Evolutionary conservation across 2,113 vertebrate genomes (phyloP).

Genomic region (Oreochromis niloticus): DNA sequence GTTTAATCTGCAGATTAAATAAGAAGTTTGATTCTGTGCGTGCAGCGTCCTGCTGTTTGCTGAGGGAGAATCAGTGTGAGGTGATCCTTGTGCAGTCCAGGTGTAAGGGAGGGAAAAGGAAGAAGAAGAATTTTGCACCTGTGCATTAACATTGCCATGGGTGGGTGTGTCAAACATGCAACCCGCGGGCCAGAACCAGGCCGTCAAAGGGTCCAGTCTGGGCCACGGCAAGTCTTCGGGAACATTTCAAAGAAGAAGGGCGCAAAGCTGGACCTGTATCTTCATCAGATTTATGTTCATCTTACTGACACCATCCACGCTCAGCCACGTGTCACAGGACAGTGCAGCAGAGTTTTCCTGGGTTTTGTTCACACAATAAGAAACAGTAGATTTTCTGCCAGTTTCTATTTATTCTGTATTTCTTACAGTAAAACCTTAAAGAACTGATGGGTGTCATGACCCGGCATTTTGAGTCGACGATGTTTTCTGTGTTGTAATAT

Average conservation of each 20-base stretch:
- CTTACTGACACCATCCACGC: neutral
- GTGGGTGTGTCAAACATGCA: neutral
- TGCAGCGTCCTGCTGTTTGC: neutral
- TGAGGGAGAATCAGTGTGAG: neutral
- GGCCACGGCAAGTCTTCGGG: neutral
- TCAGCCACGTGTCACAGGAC: neutral
- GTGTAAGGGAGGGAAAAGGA: neutral
- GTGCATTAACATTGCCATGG: neutral
- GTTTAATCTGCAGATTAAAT: neutral
- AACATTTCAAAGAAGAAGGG: neutral
- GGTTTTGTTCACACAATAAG: neutral
- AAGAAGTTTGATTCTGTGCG: neutral
- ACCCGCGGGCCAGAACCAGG: neutral
- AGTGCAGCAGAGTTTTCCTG: neutral
- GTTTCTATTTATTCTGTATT: too few species aligned
- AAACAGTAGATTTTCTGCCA: neutral
- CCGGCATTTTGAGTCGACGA: too few species aligned
- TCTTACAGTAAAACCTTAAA: too few species aligned
- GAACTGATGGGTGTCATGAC: neutral
- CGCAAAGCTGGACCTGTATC: neutral
- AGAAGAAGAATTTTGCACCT: neutral
- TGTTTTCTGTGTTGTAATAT: too few species aligned
- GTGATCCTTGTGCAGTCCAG: rapidly evolving
- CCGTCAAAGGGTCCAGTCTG: neutral
- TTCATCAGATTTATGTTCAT: neutral